phyloP scores from a whole-genome alignment of 2,113 vertebrate species.

The Puma concolor region DNA sequence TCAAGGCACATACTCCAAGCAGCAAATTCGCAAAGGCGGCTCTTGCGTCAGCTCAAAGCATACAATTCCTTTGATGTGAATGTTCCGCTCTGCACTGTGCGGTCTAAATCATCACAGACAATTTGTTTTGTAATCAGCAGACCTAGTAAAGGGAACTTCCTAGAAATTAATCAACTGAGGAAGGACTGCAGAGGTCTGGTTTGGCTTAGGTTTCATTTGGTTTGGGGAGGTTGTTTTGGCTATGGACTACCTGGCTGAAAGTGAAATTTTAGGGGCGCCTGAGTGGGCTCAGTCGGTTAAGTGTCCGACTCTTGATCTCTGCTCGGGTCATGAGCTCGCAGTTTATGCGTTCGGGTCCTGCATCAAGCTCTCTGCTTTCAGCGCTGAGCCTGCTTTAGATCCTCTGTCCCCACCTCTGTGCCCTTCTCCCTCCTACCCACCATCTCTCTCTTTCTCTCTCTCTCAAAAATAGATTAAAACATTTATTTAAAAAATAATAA shows the following conservation, averaged over 20 bases:
- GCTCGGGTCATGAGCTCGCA: too few species aligned
- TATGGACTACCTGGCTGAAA: background rate
- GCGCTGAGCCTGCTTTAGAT: too few species aligned
- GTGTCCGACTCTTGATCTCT: too few species aligned
- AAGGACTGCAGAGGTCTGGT: background rate
- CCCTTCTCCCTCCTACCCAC: too few species aligned
- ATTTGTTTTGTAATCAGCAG: background rate
- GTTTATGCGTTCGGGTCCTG: too few species aligned
- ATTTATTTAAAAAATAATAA: too few species aligned
- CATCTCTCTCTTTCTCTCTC: too few species aligned
- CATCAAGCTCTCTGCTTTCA: too few species aligned
- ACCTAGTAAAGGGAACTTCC: background rate
- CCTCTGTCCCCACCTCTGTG: too few species aligned
- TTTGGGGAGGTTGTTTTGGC: background rate
- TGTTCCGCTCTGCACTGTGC: background rate
- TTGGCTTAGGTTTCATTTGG: background rate
- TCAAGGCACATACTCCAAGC: background rate
- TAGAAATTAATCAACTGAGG: background rate
- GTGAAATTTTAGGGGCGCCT: too few species aligned
- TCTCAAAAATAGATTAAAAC: too few species aligned
- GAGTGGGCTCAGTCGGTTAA: too few species aligned
- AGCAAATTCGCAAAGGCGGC: background rate
- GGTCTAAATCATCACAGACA: background rate
- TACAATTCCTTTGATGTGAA: background rate
- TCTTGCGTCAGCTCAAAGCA: background rate